Conservation (phyloP, 2,888 invertebrate species). For the Calameuta idolon region DNA sequence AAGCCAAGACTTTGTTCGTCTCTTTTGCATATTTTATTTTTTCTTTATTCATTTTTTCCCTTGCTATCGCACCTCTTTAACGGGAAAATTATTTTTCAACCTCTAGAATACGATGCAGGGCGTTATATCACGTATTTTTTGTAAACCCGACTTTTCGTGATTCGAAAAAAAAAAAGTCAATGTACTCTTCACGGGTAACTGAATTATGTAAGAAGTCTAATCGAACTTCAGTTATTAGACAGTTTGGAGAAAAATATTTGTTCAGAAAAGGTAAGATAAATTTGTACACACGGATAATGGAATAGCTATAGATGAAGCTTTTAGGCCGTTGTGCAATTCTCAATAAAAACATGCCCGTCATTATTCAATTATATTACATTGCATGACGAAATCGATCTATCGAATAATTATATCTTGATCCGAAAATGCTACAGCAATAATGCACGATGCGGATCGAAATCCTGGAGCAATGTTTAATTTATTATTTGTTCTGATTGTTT, state of each 20-base stretch:
- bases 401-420: constrained; percentile 36
- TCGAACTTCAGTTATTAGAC: neutral
- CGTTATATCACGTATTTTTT: neutral
- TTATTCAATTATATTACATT: constrained; percentile 43
- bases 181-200: neutral
- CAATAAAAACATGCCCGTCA: constrained; percentile 40
- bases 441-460: neutral
- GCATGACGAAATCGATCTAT: constrained; percentile 41
- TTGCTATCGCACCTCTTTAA: constrained; percentile 24
- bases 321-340: constrained; percentile 37
- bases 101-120: neutral
- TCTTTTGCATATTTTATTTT: constrained; percentile 2
- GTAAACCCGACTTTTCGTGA: too few species aligned
- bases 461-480: neutral
- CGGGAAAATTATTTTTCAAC: constrained; percentile 22
- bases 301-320: neutral
- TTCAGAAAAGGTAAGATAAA: neutral
- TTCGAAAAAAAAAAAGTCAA: neutral
- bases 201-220: neutral
- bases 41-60: constrained; percentile 13
- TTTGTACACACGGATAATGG: neutral
- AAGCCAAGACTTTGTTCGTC: neutral
- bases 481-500: neutral
- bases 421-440: neutral
- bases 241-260: neutral